A percentile compares a stretch with the other conserved stretches of the same genome.
These are phyloP conservation scores for Odocoileus virginianus DNA, from an alignment of 2,113 vertebrate genomes.

Conservation along the genomic window DNA sequence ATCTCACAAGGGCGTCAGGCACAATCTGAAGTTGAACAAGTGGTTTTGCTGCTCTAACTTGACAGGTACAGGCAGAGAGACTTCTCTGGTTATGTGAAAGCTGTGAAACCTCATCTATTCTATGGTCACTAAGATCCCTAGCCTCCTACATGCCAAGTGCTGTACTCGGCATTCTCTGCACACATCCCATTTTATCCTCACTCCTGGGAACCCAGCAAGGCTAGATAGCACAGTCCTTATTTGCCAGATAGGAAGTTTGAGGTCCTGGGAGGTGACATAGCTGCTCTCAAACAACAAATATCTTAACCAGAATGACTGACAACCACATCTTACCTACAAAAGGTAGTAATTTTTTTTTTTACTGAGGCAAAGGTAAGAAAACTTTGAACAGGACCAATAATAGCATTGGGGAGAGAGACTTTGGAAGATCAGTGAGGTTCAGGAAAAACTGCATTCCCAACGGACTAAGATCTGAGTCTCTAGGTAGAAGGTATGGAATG, in stretches of 20 bases:
- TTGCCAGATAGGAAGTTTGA: slow-evolving; percentile 25
- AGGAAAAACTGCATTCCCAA: background rate
- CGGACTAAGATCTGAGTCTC: background rate
- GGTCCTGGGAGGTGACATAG: background rate
- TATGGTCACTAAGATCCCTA: background rate
- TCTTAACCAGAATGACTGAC: background rate
- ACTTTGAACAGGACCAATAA: background rate
- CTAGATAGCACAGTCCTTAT: background rate
- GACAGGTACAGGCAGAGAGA: background rate
- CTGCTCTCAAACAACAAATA: slow-evolving; percentile 4
- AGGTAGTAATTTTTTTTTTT: background rate
- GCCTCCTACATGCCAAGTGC: background rate
- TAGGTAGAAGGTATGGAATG: background rate
- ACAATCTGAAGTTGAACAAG: background rate
- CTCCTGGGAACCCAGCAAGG: background rate
- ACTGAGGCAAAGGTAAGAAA: slow-evolving; percentile 8
- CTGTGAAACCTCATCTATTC: background rate
- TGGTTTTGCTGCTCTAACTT: background rate
- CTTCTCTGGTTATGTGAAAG: background rate
- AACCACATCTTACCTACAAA: background rate
- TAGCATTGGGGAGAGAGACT: background rate
- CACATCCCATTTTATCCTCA: background rate
- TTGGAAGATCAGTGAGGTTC: slow-evolving; percentile 6
- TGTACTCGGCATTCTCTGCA: background rate
- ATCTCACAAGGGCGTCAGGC: background rate